Evolutionary conservation across 2,113 vertebrate species (phyloP).

Genomic region (Leucopsar rothschildi): DNA sequence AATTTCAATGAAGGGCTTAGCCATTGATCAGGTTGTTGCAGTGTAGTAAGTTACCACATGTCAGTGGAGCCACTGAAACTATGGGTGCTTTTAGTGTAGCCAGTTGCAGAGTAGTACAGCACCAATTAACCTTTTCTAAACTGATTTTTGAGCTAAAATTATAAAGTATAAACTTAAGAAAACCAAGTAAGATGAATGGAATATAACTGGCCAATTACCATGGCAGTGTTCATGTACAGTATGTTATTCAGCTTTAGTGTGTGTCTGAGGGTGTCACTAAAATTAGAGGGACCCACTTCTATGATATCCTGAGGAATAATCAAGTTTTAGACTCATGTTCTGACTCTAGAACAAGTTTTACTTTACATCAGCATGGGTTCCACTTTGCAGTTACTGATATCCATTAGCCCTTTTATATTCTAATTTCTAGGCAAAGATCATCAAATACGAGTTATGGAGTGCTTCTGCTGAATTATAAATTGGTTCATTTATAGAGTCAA

Average conservation of each 20-base stretch:
- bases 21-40: not conserved
- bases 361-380: not conserved
- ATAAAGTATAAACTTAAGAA: not conserved
- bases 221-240: not conserved
- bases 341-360: not conserved
- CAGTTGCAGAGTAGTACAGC: not conserved
- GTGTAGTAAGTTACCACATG: not conserved
- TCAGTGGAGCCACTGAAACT: not conserved
- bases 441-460: not conserved
- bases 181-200: not conserved
- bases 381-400: not conserved
- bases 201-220: not conserved
- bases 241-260: not conserved
- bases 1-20: conserved; percentile 3
- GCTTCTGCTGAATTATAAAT: conserved; percentile 23
- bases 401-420: not conserved
- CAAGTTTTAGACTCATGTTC: not conserved
- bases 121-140: not conserved
- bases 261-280: not conserved
- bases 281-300: not conserved
- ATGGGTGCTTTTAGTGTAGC: not conserved
- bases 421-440: not conserved
- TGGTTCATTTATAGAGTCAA: not conserved
- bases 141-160: not conserved
- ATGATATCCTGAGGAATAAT: not conserved